phyloP scores from a whole-genome alignment of 1,140 invertebrate genomes.

The Drosophila nigrodunni region DNA sequence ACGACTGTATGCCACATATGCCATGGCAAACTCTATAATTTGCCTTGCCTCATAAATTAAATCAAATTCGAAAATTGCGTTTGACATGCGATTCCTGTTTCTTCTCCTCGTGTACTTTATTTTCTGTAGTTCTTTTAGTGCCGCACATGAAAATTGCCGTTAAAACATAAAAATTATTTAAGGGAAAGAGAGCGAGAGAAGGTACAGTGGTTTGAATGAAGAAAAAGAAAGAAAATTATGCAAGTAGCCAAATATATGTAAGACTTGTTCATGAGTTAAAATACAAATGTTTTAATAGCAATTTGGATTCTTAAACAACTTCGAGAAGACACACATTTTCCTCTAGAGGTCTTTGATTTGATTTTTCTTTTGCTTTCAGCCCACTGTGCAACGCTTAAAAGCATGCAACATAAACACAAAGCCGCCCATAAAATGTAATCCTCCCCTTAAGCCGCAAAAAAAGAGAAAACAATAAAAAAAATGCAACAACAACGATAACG shows the following conservation, averaged over 20 bases:
- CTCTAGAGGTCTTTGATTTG: background rate
- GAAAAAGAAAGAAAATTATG: background rate
- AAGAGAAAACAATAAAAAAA: slow-evolving; percentile 28
- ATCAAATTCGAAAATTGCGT: slow-evolving; percentile 79
- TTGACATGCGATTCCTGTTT: slow-evolving; percentile 71
- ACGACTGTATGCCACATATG: slow-evolving; percentile 43
- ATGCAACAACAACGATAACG: slow-evolving; percentile 14
- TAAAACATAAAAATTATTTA: slow-evolving; percentile 64
- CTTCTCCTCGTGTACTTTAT: background rate
- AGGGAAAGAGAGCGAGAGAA: background rate
- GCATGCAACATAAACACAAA: slow-evolving; percentile 42
- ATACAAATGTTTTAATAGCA: too few relatives aligned
- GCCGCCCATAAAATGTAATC: slow-evolving; percentile 23
- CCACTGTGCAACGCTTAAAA: slow-evolving; percentile 41
- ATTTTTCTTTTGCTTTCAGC: background rate
- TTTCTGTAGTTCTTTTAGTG: slow-evolving; percentile 28
- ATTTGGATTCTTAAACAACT: too few relatives aligned
- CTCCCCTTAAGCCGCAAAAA: slow-evolving; percentile 23
- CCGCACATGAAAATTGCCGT: slow-evolving; percentile 62
- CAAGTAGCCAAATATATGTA: too few relatives aligned
- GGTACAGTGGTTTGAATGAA: slow-evolving; percentile 15
- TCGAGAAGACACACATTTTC: too few relatives aligned
- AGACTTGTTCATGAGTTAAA: too few relatives aligned
- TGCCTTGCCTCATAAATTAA: slow-evolving; percentile 77
- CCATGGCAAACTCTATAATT: slow-evolving; percentile 56